A percentile compares a stretch with the other conserved stretches of the same genome.
phyloP scores from a whole-genome alignment of 2,113 vertebrate genomes.

The Halcyon senegalensis region DNA sequence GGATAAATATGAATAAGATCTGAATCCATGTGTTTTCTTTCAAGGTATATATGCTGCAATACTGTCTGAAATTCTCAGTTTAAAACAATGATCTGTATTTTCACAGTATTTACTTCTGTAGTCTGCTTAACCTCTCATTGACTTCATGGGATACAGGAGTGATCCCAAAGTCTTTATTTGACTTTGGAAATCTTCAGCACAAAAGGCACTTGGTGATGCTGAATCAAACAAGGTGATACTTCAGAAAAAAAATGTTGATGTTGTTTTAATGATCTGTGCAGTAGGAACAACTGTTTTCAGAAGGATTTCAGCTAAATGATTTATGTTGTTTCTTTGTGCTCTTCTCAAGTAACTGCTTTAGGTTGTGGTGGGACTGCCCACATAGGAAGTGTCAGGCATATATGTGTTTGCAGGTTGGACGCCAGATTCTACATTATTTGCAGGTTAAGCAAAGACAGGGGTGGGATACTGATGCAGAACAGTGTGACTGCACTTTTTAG shows the following conservation, averaged over 20 bases:
- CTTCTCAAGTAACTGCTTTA: background rate
- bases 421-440: background rate
- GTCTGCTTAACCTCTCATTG: background rate
- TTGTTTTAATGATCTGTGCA: background rate
- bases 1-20: background rate
- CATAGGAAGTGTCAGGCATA: background rate
- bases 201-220: background rate
- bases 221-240: background rate
- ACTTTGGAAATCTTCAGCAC: background rate
- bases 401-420: background rate
- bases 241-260: background rate
- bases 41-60: fast-evolving
- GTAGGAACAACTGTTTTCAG: background rate
- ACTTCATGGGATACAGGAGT: background rate
- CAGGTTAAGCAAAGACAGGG: background rate
- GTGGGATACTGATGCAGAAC: background rate
- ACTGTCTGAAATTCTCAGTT: background rate
- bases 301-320: background rate
- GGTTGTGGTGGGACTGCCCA: background rate
- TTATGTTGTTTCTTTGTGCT: background rate
- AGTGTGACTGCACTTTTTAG: background rate
- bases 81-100: background rate
- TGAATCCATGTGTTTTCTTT: background rate
- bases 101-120: background rate
- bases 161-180: background rate